Conservation (phyloP, 1,140 invertebrate genomes). For the Magallana gigas region DNA sequence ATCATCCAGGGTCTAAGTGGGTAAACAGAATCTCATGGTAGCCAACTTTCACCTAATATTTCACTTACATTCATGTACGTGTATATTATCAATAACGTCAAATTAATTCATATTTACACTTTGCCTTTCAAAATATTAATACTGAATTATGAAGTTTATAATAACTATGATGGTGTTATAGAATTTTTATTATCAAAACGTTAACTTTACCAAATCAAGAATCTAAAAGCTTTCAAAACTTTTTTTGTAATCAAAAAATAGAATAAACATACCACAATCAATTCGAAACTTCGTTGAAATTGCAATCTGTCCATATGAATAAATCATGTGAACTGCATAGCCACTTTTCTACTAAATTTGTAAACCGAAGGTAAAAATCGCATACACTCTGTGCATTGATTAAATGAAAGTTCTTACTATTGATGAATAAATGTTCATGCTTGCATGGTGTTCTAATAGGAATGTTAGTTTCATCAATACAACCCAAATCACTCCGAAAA, state of each 20-base stretch:
- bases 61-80: not conserved
- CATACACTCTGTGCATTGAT: constrained; percentile 54
- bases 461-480: constrained; percentile 82
- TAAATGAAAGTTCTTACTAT: constrained; percentile 81
- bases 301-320: constrained; percentile 28
- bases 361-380: constrained; percentile 29
- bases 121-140: no score
- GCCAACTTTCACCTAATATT: constrained; percentile 13
- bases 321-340: constrained; percentile 43
- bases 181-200: no score
- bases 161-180: no score
- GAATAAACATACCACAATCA: not conserved
- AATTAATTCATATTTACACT: not conserved
- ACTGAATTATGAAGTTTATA: no score
- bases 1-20: constrained; percentile 23
- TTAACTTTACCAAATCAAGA: no score
- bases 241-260: not conserved
- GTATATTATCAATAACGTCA: not conserved
- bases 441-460: constrained; percentile 77
- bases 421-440: constrained; percentile 79
- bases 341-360: constrained; percentile 39
- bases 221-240: not conserved
- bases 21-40: not conserved
- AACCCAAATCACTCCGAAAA: constrained; percentile 79
- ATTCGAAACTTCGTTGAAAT: not conserved